phyloP scores from a whole-genome alignment of 2,113 vertebrate genomes.

The Daubentonia madagascariensis region DNA sequence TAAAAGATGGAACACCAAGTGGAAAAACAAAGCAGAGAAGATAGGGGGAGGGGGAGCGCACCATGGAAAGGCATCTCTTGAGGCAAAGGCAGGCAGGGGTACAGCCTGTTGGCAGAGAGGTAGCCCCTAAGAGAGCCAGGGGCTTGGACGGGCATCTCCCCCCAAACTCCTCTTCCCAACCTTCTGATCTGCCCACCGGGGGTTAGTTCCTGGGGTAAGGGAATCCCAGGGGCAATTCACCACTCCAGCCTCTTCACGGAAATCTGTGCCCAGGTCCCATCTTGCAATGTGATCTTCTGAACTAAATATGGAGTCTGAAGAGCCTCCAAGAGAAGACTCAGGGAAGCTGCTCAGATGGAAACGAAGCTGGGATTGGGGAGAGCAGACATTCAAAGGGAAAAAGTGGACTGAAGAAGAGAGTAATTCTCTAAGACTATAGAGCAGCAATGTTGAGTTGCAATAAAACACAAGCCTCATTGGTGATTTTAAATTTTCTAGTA shows the following conservation, averaged over 20 bases:
- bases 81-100: background rate
- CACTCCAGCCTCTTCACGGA: background rate
- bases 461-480: background rate
- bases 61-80: background rate
- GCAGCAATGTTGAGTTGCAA: background rate
- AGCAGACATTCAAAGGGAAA: background rate
- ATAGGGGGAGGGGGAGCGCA: rapidly evolving
- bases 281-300: background rate
- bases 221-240: background rate
- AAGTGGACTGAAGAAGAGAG: background rate
- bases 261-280: background rate
- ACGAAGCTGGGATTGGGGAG: background rate
- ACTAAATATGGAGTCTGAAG: background rate
- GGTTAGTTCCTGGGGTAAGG: background rate
- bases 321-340: background rate
- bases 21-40: background rate
- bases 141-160: too few species aligned
- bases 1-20: background rate
- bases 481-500: background rate
- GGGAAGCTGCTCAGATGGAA: background rate
- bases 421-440: background rate
- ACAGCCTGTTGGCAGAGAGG: background rate
- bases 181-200: background rate
- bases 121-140: background rate
- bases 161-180: background rate